Percentiles rank a stretch among this genome's conserved stretches.
Conservation (phyloP, 2,888 invertebrate species). For the Mesopsocus fuscifrons region DNA sequence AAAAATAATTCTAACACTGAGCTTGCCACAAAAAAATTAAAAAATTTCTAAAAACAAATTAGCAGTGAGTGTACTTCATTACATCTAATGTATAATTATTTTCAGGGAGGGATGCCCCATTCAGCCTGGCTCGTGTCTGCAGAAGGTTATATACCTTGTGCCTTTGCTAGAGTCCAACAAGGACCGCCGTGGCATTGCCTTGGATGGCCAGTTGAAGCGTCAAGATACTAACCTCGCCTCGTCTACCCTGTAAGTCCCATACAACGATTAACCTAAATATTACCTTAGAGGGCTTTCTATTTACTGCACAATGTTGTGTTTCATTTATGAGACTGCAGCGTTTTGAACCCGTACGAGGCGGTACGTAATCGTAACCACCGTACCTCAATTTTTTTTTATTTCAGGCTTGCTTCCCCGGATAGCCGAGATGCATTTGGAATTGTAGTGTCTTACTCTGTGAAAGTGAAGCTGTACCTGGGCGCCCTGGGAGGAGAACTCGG, state of each 20-base stretch:
- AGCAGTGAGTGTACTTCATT: too few species aligned
- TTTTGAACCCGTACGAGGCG: too few species aligned
- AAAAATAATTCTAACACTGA: too few species aligned
- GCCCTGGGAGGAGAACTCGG: conserved; percentile 82
- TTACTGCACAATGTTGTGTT: too few species aligned
- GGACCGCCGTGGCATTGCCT: conserved; percentile 73
- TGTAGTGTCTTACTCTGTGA: conserved; percentile 86
- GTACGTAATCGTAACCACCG: too few species aligned
- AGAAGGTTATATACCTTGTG: conserved; percentile 71
- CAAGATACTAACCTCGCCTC: conserved; percentile 76
- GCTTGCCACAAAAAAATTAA: too few species aligned
- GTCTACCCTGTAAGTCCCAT: conserved; percentile 57
- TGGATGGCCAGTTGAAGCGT: conserved; percentile 75
- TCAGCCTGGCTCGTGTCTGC: conserved; percentile 67
- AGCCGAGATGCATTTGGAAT: conserved; percentile 88
- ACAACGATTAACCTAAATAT: too few species aligned
- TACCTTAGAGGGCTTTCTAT: conserved; percentile 6
- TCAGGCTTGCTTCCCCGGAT: conserved; percentile 50
- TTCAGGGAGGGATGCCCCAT: conserved; percentile 73
- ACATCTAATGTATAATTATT: too few species aligned
- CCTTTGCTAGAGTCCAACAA: conserved; percentile 60
- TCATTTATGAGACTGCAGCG: too few species aligned
- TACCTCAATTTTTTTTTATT: conserved; percentile 16
- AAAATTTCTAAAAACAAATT: background rate
- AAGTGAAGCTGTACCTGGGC: conserved; percentile 83